Conservation (phyloP, 37 sponge, comb jelly and placozoan genomes). For the Aphrocallistes beatrix region DNA sequence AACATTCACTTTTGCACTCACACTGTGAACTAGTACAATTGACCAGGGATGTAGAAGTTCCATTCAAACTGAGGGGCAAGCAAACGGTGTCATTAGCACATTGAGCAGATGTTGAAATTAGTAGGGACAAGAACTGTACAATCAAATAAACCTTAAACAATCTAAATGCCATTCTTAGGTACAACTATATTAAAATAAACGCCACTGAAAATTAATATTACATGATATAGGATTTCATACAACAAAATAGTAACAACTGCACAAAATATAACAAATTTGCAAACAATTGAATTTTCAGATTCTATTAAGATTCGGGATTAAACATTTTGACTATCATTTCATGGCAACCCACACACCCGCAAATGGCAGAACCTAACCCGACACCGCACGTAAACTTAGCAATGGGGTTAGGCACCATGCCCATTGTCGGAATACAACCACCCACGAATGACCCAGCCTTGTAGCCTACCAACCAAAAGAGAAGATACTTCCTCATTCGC, state of each 20-base stretch:
- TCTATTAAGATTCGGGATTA: neutral
- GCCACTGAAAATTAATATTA: neutral
- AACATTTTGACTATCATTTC: neutral
- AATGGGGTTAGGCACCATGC: neutral
- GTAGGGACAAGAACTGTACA: neutral
- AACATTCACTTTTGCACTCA: neutral
- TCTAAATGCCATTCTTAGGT: too few species aligned
- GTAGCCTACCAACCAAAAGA: neutral
- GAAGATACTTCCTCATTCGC: neutral
- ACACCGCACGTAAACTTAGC: neutral
- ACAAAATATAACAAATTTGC: neutral
- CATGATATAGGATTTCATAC: neutral
- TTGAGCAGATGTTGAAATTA: neutral
- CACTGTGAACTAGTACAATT: neutral
- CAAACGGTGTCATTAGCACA: neutral
- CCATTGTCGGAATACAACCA: neutral
- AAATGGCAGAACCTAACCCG: neutral
- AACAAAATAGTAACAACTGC: neutral
- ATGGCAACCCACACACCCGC: neutral
- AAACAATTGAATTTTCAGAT: neutral
- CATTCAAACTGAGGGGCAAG: neutral
- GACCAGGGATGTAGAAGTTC: neutral
- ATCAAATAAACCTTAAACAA: neutral
- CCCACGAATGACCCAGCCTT: neutral
- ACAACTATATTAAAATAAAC: neutral